phyloP scores from a whole-genome alignment of 1,140 invertebrate genomes.

The Bicyclus anynana region DNA sequence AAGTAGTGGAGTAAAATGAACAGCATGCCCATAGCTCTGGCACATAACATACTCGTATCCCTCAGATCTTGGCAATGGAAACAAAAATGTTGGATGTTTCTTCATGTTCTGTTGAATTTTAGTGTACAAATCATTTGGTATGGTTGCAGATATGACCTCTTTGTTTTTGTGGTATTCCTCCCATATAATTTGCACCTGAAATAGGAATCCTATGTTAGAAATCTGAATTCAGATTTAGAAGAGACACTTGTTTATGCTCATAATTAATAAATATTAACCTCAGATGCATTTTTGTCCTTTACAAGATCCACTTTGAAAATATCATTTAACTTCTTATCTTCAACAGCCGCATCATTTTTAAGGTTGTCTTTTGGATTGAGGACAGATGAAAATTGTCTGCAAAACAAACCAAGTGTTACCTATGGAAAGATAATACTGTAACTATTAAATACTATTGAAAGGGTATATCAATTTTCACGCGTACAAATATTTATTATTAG shows the following conservation, averaged over 20 bases:
- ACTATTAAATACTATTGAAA: no score
- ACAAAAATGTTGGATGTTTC: conserved; percentile 85
- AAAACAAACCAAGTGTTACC: conserved; percentile 22
- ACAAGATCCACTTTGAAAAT: conserved; percentile 90
- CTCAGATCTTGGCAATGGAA: conserved; percentile 88
- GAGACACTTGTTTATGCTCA: no score
- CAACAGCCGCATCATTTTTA: conserved; percentile 42
- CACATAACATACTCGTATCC: conserved; percentile 94
- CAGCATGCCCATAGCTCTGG: conserved; percentile 84
- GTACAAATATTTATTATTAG: no score
- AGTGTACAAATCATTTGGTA: conserved; percentile 80
- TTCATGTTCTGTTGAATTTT: conserved; percentile 78
- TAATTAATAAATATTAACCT: conserved; percentile 47
- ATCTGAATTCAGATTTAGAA: no score
- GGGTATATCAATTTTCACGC: no score
- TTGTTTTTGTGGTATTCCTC: conserved; percentile 88
- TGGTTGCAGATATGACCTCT: conserved; percentile 84
- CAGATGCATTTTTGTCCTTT: conserved; percentile 83
- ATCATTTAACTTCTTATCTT: conserved; percentile 80
- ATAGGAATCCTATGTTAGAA: background rate
- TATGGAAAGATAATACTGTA: no score
- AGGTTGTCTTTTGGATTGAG: conserved; percentile 76
- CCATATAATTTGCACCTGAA: conserved; percentile 86
- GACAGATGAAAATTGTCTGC: conserved; percentile 76
- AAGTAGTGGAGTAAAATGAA: conserved; percentile 92